Evolutionary conservation across 2,797 vertebrate species (phyloP), one percentile per base, ranked within the genome.

Genomic region (Pipistrellus pygmaeus): DNA sequence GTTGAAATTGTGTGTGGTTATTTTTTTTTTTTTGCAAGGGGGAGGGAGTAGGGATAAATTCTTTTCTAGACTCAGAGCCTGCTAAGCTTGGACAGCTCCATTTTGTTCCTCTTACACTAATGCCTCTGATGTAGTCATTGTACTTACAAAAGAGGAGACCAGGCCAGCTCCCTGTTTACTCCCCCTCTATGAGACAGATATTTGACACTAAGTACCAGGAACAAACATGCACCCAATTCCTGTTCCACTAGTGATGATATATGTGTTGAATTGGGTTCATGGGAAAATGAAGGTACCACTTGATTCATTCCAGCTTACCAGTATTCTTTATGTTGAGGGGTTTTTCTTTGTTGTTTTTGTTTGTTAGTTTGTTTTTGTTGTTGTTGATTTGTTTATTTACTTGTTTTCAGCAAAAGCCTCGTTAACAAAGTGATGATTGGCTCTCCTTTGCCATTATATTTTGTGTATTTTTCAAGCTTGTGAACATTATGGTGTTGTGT

Each of bases 391-490:
- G 44, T 44, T 9, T 44, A 11, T 9, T 44, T 66, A 53, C 91
- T 23, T 8, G 0, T 60, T 60, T 60, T 27, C 30, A 62, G 41
- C 46, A 92, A 88, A 90, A 81, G 2, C 7, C 6, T 90, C 44
- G 35, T 81, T 90, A 88, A 86, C 48, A 44, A 27, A 60, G 57
- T 84, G 18, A n/a, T 87, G 83, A 23, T 77, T 90, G 69, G 38
- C 41, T 57, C 68, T 94, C 23, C 38, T 72, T 81, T 88, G 75
- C 7, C 62, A 92, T 87, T 92, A 85, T 53, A 8, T 55, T 96
- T 87, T n/a, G 23, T 75, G 23, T 85, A 35, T 75, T 85, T 95
- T 91, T 95, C 81, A 87, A 51, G 60, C 30, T 68, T 90, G 55
- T 46, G 10, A 90, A 66, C 23, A 38, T 92, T 21, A 92, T 62